Conservation (phyloP, 2,888 invertebrate genomes). For the Bellardia bayeri region DNA sequence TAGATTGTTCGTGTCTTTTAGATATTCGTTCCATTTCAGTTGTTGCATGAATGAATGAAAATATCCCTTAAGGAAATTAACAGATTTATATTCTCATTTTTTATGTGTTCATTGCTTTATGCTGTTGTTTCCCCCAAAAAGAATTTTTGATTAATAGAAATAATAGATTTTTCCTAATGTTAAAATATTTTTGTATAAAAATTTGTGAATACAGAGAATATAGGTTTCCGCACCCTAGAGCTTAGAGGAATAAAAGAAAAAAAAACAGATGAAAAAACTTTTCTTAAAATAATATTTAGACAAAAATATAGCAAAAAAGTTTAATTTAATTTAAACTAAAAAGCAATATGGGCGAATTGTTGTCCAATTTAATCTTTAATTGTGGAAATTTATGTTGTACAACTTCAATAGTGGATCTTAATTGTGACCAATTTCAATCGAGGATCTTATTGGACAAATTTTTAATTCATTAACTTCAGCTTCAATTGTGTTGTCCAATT, state of each 20-base stretch:
- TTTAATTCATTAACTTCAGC: no score
- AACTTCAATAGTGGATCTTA: no score
- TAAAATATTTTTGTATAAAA: not conserved
- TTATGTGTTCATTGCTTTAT: not conserved
- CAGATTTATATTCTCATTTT: conserved; percentile 27
- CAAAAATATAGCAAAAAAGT: no score
- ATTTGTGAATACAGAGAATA: not conserved
- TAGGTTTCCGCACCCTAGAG: conserved; percentile 7
- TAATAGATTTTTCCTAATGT: conserved; percentile 19
- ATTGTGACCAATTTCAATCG: no score
- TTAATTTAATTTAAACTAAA: no score
- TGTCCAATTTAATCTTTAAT: no score
- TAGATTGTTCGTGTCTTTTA: conserved; percentile 16
- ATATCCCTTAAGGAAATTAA: conserved; percentile 57
- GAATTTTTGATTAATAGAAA: conserved; percentile 58
- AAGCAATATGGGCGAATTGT: no score
- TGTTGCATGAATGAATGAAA: conserved; percentile 6
- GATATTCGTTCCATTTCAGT: not conserved
- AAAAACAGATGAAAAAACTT: not conserved
- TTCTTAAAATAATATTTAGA: not conserved
- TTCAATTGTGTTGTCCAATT: no score
- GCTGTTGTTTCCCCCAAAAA: conserved; percentile 3
- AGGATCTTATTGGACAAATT: no score
- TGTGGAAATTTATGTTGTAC: no score
- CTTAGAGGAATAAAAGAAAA: not conserved